Percentiles rank a stretch among this genome's conserved stretches.
phyloP scores from a whole-genome alignment of 2,113 vertebrate species.

The Ptilorrhoa leucosticta region DNA sequence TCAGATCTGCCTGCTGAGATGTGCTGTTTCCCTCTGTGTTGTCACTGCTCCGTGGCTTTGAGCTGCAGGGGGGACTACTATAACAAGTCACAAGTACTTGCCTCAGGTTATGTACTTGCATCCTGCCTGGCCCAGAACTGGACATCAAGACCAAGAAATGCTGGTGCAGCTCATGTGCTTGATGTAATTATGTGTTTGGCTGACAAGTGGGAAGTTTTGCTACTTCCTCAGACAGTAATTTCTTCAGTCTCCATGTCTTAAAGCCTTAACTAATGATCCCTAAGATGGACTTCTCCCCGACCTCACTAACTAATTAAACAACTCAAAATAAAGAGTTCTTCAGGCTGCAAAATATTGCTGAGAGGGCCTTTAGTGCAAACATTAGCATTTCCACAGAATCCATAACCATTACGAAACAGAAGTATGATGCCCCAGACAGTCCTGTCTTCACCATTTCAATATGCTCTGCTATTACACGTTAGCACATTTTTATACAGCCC shows the following conservation, averaged over 20 bases:
- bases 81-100: background rate
- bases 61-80: background rate
- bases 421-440: background rate
- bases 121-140: background rate
- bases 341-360: slow-evolving; percentile 42
- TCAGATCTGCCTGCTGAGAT: background rate
- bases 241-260: slow-evolving; percentile 16
- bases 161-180: background rate
- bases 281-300: slow-evolving; percentile 48
- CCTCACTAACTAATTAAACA: slow-evolving; percentile 65
- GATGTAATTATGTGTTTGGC: background rate
- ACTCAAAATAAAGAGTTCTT: slow-evolving; percentile 54
- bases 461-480: background rate
- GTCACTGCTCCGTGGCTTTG: background rate
- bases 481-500: background rate
- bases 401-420: background rate
- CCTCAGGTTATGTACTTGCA: background rate
- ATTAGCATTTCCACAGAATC: slow-evolving; percentile 3
- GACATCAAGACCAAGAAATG: background rate
- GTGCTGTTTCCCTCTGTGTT: background rate
- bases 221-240: slow-evolving; percentile 32
- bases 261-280: slow-evolving; percentile 56
- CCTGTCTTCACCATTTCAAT: background rate
- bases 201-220: slow-evolving; percentile 5
- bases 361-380: slow-evolving; percentile 18